Conservation (phyloP, 2,797 vertebrate genomes). For the Acanthurus tractus region DNA sequence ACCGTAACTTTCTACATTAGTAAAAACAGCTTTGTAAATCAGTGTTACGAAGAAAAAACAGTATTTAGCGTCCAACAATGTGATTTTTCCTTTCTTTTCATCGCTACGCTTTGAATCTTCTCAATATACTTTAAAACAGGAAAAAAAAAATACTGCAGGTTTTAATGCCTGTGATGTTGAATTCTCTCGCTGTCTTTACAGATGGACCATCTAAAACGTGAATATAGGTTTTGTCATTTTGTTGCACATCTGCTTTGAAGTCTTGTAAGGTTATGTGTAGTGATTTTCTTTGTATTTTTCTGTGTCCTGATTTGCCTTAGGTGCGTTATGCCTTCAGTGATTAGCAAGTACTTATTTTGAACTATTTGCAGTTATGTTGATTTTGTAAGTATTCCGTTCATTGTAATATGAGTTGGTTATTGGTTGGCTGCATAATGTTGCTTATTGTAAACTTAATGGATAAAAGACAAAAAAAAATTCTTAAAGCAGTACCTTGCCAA, state of each 20-base stretch:
- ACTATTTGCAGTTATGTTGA: constrained; percentile 85
- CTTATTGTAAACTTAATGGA: constrained; percentile 96
- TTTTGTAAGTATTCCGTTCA: constrained; percentile 85
- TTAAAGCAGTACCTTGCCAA: constrained; percentile 99
- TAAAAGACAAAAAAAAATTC: constrained; percentile 91
- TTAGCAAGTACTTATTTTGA: constrained; percentile 87
- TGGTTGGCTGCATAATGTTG: constrained; percentile 92
- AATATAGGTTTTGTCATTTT: constrained; percentile 82
- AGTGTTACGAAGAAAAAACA: constrained; percentile 89
- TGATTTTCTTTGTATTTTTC: constrained; percentile 78
- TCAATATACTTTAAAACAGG: constrained; percentile 91
- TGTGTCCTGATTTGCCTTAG: constrained; percentile 87
- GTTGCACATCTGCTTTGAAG: constrained; percentile 91
- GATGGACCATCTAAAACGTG: constrained; percentile 92
- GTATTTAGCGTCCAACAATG: constrained; percentile 93
- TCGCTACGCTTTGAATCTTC: constrained; percentile 91
- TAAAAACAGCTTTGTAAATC: constrained; percentile 94
- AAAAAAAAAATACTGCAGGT: constrained; percentile 88
- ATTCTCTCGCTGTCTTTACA: constrained; percentile 92
- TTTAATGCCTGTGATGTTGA: constrained; percentile 89
- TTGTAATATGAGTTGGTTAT: constrained; percentile 89
- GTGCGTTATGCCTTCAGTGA: constrained; percentile 86
- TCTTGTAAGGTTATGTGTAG: constrained; percentile 90
- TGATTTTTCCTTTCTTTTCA: constrained; percentile 65
- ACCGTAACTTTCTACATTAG: constrained; percentile 91